Evolutionary conservation across 2,113 vertebrate genomes (phyloP).

Genomic region (Aptenodytes patagonicus): DNA sequence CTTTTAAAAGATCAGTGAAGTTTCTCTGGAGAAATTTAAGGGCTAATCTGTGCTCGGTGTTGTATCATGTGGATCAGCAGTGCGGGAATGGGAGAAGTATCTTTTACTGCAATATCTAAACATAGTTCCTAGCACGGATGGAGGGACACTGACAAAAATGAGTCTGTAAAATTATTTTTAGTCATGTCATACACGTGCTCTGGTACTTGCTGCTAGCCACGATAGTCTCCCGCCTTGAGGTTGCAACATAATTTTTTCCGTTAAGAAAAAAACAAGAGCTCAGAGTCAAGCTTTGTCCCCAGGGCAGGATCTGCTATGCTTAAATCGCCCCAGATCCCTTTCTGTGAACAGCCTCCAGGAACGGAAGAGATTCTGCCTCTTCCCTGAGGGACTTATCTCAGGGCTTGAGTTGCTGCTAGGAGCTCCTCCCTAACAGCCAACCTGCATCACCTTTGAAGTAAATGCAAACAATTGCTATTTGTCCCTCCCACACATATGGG

Average conservation of each 20-base stretch:
- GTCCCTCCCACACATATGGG: neutral
- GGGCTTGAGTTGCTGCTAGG: neutral
- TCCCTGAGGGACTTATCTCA: neutral
- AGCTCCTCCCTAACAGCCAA: neutral
- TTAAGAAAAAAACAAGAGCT: neutral
- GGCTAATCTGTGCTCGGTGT: neutral
- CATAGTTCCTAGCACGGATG: neutral
- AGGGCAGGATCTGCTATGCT: neutral
- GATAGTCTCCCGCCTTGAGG: neutral
- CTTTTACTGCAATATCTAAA: neutral
- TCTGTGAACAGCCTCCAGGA: neutral
- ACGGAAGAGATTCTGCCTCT: neutral
- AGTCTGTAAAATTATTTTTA: constrained; percentile 25
- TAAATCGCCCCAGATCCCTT: neutral
- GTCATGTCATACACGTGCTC: neutral
- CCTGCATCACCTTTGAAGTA: neutral
- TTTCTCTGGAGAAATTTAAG: neutral
- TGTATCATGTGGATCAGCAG: neutral
- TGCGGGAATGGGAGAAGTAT: neutral
- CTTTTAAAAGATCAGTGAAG: neutral
- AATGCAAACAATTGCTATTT: neutral
- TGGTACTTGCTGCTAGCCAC: neutral
- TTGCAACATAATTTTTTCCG: neutral
- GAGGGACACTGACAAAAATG: neutral
- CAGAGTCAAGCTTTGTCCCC: neutral